Conservation (phyloP, 1,140 invertebrate genomes). For the Drosophila chauvacae region DNA sequence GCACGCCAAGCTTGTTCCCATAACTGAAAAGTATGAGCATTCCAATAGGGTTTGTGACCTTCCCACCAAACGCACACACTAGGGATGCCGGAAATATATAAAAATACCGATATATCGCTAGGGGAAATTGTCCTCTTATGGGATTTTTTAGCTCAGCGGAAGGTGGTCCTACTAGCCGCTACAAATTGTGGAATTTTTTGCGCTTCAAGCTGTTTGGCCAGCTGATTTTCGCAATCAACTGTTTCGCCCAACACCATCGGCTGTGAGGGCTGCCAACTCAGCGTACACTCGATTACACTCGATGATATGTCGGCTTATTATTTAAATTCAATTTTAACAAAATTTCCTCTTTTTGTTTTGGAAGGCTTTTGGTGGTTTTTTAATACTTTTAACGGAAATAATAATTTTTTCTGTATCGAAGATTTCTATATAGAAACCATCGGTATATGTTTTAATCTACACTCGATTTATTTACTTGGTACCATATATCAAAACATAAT, state of each 20-base stretch:
- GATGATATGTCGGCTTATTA: background rate
- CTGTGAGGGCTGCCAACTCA: slow-evolving; percentile 7
- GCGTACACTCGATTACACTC: slow-evolving; percentile 3
- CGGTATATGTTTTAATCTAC: too few species aligned
- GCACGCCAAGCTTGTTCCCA: slow-evolving; percentile 20
- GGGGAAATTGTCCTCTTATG: too few species aligned
- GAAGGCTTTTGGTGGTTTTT: too few species aligned
- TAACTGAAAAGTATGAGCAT: slow-evolving; percentile 33
- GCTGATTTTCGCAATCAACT: slow-evolving; percentile 10
- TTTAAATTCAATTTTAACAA: background rate
- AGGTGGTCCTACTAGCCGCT: too few species aligned
- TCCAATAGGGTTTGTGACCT: slow-evolving; percentile 74
- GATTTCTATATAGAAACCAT: too few species aligned
- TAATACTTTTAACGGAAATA: too few species aligned
- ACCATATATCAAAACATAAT: background rate
- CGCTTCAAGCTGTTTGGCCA: too few species aligned
- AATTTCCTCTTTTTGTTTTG: background rate
- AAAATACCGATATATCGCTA: too few species aligned
- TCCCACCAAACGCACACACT: slow-evolving; percentile 39
- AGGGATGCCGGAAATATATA: too few species aligned
- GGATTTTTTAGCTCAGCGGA: too few species aligned
- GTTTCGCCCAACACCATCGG: slow-evolving; percentile 14
- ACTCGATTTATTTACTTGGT: background rate
- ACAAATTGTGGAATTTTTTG: too few species aligned
- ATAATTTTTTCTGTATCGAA: too few species aligned